Percentiles rank a stretch among this genome's conserved stretches.
These are phyloP conservation scores for Agraylea sexmaculata DNA, from an alignment of 1,140 invertebrate species.

Conservation along the genomic window DNA sequence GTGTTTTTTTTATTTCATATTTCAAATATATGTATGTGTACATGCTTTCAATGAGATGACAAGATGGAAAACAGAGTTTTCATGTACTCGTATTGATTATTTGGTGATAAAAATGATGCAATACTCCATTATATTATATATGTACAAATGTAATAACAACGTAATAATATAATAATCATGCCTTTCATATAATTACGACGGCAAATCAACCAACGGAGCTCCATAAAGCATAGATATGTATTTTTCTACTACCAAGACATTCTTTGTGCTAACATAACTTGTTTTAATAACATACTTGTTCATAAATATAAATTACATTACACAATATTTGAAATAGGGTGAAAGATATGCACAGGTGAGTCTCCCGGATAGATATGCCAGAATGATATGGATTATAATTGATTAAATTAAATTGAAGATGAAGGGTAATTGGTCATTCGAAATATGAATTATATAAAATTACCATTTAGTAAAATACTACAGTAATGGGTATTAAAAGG, in stretches of 20 bases:
- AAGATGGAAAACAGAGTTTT: conserved; percentile 15
- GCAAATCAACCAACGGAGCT: conserved; percentile 21
- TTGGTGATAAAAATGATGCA: conserved; percentile 21
- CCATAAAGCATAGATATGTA: conserved; percentile 17
- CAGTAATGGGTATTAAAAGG: too few relatives aligned
- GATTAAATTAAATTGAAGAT: too few relatives aligned
- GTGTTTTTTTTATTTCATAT: neutral
- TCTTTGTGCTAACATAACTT: too few relatives aligned
- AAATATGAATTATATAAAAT: conserved; percentile 20
- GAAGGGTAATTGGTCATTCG: conserved; percentile 19
- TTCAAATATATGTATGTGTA: neutral
- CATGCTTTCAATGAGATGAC: neutral
- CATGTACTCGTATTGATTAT: conserved; percentile 14
- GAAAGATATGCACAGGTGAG: too few relatives aligned
- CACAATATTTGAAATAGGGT: too few relatives aligned
- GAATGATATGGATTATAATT: too few relatives aligned
- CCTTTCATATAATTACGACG: conserved; percentile 18
- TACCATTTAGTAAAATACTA: conserved; percentile 19
- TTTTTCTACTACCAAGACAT: too few relatives aligned
- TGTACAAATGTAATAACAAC: conserved; percentile 22
- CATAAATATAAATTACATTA: too few relatives aligned
- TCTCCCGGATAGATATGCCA: too few relatives aligned
- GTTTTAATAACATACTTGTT: too few relatives aligned
- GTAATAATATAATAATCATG: conserved; percentile 21
- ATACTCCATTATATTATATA: conserved; percentile 20